Conservation (phyloP, 2,797 vertebrate genomes). For the Lepus oiostolus region DNA sequence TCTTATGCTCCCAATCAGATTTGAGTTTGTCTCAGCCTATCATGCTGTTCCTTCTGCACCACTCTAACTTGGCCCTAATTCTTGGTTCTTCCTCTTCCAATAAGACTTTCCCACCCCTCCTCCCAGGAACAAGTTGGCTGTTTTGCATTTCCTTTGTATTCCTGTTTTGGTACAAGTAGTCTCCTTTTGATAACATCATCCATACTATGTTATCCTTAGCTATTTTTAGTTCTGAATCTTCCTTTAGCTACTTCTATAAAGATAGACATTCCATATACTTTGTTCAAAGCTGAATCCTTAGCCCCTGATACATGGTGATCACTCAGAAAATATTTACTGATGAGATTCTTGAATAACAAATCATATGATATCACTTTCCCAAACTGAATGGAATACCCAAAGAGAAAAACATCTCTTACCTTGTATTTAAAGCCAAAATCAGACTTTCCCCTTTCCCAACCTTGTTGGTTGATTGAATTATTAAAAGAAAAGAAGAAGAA, state of each 20-base stretch:
- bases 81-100: background rate
- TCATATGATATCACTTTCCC: conserved; percentile 33
- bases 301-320: background rate
- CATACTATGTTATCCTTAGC: background rate
- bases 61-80: background rate
- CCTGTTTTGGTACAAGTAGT: background rate
- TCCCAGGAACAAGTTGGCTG: background rate
- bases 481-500: background rate
- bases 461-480: conserved; percentile 27
- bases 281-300: conserved; percentile 34
- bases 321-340: conserved; percentile 21
- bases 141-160: background rate
- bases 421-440: conserved; percentile 13
- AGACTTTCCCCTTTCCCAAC: background rate
- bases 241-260: background rate
- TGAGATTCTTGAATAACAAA: conserved; percentile 18
- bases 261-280: background rate
- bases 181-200: background rate
- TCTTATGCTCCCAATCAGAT: background rate
- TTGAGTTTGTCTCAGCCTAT: background rate
- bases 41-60: background rate
- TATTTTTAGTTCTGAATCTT: background rate
- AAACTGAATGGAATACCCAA: background rate
- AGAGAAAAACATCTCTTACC: conserved; percentile 22
- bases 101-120: background rate